These are phyloP conservation scores for Diabrotica balteata DNA, from an alignment of 2,888 invertebrate species.

Conservation along the genomic window DNA sequence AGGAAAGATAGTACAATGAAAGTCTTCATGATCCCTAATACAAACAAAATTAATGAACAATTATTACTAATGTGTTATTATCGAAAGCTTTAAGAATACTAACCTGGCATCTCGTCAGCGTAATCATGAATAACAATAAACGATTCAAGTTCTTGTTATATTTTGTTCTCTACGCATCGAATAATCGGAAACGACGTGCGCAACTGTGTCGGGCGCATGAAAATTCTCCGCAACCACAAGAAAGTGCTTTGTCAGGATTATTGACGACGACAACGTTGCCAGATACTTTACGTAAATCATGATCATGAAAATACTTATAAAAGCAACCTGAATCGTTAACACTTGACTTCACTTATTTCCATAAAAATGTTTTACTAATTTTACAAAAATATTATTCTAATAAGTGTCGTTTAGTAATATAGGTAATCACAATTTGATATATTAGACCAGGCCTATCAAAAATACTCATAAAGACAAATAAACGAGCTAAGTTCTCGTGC, in stretches of 20 bases:
- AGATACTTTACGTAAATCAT: too few relatives aligned
- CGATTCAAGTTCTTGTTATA: conserved; percentile 19
- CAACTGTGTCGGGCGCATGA: conserved; percentile 36
- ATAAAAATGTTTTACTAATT: too few relatives aligned
- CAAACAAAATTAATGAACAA: conserved; percentile 18
- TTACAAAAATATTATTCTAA: too few relatives aligned
- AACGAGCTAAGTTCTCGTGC: too few relatives aligned
- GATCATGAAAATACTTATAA: too few relatives aligned
- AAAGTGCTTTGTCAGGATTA: conserved; percentile 41
- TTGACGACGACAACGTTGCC: not conserved
- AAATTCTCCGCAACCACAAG: conserved; percentile 33
- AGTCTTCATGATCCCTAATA: conserved; percentile 67
- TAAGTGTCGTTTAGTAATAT: too few relatives aligned
- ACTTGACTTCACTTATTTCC: too few relatives aligned
- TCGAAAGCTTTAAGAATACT: conserved; percentile 10
- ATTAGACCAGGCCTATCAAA: too few relatives aligned
- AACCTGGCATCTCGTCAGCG: conserved; percentile 63
- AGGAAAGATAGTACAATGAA: conserved; percentile 61
- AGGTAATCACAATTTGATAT: too few relatives aligned
- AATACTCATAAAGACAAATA: too few relatives aligned
- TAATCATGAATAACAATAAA: conserved; percentile 56
- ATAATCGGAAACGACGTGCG: conserved; percentile 37
- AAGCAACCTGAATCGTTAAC: too few relatives aligned
- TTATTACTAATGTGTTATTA: not conserved
- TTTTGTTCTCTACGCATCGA: conserved; percentile 19